These are phyloP conservation scores for Pseudorectes ferrugineus DNA, from an alignment of 2,113 vertebrate species.

Conservation along the genomic window DNA sequence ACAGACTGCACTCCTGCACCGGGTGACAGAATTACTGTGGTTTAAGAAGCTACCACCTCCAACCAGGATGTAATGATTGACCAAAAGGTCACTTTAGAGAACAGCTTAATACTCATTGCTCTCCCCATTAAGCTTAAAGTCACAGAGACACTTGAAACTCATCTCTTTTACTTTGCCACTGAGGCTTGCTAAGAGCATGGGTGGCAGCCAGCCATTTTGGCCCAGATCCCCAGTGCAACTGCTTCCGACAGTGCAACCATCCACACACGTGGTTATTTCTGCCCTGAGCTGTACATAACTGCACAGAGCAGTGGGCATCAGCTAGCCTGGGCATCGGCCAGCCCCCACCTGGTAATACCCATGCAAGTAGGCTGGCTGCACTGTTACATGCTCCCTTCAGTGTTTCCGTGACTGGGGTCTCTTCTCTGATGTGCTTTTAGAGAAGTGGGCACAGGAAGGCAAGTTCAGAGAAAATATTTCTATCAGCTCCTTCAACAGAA, in stretches of 20 bases:
- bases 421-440: neutral
- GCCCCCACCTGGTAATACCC: neutral
- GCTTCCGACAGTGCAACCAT: neutral
- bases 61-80: neutral
- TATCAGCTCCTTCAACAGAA: neutral
- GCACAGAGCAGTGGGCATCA: neutral
- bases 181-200: neutral
- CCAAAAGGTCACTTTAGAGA: neutral
- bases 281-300: neutral
- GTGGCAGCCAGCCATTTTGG: neutral
- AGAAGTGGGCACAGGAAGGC: neutral
- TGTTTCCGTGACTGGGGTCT: neutral
- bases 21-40: neutral
- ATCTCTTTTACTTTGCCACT: neutral
- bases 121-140: neutral
- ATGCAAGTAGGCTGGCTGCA: neutral
- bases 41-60: neutral
- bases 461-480: neutral
- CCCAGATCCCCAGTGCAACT: neutral
- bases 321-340: neutral
- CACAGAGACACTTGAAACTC: neutral
- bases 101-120: neutral
- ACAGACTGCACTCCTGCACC: neutral
- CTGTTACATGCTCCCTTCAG: neutral
- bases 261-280: neutral